These are phyloP conservation scores for Drosophila hawaiiensis DNA, from an alignment of 2,888 invertebrate genomes.

Conservation along the genomic window DNA sequence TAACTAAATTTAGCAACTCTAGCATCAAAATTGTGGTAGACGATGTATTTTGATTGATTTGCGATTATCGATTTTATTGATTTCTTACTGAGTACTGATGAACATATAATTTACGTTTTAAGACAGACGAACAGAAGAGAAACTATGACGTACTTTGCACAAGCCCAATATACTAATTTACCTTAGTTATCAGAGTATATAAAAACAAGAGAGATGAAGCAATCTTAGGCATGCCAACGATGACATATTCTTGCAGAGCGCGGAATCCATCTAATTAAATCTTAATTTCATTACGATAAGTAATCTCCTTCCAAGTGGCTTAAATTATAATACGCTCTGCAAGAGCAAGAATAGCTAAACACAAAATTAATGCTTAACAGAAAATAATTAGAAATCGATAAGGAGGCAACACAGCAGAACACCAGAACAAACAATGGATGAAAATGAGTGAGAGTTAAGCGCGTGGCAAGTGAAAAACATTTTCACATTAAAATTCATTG, in stretches of 20 bases:
- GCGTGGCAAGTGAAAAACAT: not conserved
- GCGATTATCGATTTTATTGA: not conserved
- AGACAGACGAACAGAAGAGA: not conserved
- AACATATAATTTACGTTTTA: not conserved
- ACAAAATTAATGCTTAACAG: not conserved
- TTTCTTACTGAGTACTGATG: too few relatives aligned
- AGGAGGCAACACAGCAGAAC: not conserved
- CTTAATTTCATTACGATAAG: not conserved
- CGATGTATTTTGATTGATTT: not conserved
- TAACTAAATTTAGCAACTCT: too few relatives aligned
- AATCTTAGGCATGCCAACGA: not conserved
- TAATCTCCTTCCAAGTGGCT: not conserved
- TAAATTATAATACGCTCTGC: not conserved
- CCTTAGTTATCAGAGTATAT: not conserved
- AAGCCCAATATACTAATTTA: not conserved
- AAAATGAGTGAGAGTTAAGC: not conserved
- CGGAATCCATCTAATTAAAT: not conserved
- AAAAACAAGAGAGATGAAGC: not conserved
- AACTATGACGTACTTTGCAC: not conserved
- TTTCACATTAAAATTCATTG: conserved; percentile 10
- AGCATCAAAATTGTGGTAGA: too few relatives aligned
- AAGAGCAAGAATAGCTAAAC: conserved; percentile 26
- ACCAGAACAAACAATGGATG: not conserved
- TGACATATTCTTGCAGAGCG: not conserved
- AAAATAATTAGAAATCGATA: conserved; percentile 50